Evolutionary conservation across 2,797 vertebrate genomes (phyloP).

Genomic region (Rachycentron canadum): DNA sequence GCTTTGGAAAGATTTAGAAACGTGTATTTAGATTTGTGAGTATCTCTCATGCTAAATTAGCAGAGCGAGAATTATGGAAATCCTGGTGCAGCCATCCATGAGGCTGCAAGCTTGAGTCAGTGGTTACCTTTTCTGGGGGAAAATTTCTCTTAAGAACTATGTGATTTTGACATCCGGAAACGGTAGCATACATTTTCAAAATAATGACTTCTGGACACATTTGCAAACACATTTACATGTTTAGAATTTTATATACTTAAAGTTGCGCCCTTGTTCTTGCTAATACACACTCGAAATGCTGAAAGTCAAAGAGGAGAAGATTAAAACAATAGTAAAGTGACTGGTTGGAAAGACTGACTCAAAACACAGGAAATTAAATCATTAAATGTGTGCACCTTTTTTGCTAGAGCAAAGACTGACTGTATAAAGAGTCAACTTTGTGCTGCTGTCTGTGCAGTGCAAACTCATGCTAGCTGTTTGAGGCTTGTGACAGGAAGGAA

Average conservation of each 20-base stretch:
- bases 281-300: not conserved
- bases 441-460: conserved; percentile 63
- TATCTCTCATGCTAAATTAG: not conserved
- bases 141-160: not conserved
- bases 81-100: not conserved
- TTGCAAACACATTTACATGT: not conserved
- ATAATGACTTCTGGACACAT: not conserved
- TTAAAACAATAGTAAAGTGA: conserved; percentile 8
- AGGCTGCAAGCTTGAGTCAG: not conserved
- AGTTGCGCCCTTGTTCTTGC: no score
- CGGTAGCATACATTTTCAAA: no score
- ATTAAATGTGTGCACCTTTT: conserved; percentile 26
- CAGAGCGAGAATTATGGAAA: not conserved
- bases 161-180: not conserved
- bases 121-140: conserved; percentile 8
- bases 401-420: conserved; percentile 40
- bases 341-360: conserved; percentile 17
- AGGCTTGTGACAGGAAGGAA: conserved; percentile 85
- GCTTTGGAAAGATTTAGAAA: not conserved
- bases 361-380: conserved; percentile 54
- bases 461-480: conserved; percentile 64
- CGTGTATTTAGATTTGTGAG: not conserved
- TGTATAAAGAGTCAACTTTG: conserved; percentile 48
- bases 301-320: conserved; percentile 18
- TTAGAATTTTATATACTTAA: not conserved